These are phyloP conservation scores for Drosophila paranaensis DNA, from an alignment of 2,888 invertebrate genomes.

Conservation along the genomic window DNA sequence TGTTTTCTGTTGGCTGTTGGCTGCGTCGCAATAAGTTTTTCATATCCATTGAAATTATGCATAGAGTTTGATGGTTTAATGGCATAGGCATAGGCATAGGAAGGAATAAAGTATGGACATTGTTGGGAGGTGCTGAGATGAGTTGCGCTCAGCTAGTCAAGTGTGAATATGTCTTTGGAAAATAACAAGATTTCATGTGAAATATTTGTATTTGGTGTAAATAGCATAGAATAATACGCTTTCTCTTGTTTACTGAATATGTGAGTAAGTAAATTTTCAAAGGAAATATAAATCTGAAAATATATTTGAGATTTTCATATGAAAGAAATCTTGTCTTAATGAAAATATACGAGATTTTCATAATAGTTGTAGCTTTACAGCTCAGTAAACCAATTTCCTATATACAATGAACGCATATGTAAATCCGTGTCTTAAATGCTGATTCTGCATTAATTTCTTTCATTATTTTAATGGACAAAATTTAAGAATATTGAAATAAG, in stretches of 20 bases:
- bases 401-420: too few species aligned
- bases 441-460: neutral
- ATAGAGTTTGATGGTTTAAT: neutral
- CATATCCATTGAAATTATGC: slow-evolving; percentile 4
- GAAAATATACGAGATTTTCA: too few species aligned
- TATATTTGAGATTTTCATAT: too few species aligned
- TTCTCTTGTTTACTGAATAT: neutral
- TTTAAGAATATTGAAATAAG: neutral
- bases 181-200: neutral
- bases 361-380: too few species aligned
- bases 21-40: slow-evolving; percentile 57
- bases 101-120: neutral
- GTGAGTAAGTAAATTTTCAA: too few species aligned
- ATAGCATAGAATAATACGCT: neutral
- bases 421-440: neutral
- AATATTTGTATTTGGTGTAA: neutral
- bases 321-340: too few species aligned
- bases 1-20: slow-evolving; percentile 26
- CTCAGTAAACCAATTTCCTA: too few species aligned
- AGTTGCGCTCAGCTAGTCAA: neutral
- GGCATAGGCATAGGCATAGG: neutral
- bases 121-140: neutral
- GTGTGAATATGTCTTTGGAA: neutral
- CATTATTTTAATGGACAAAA: neutral
- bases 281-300: neutral